Base-by-base conservation (phyloP, 1,140 invertebrate genomes). In the Diabrotica virgifera region DNA sequence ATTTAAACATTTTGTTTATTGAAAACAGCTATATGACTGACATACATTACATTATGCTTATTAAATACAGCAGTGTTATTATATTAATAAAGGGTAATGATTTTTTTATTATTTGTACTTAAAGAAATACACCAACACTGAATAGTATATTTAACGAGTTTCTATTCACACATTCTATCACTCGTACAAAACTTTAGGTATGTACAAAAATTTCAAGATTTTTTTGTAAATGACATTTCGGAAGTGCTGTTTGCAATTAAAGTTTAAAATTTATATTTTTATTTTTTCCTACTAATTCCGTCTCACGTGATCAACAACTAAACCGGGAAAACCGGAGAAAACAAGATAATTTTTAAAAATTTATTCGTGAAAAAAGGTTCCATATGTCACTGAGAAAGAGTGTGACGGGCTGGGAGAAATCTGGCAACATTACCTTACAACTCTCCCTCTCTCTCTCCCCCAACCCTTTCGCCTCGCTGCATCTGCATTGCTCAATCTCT, bases 11-110 rank as follows among this genome's bases (percentile, higher is more conserved):
- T 64, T 40, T 56, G 13, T 68, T 65, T 62, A 65, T 66, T 59
- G 62, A 65, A 70, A 67, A 66, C 53, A 64, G 58, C 61, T 63
- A 70, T 65, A 58, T 64, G 59, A 62, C 52, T 63, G 68, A 64
- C 68, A 67, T 59, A 67, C 40, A 67, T 36, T 57, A 62, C 36
- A 62, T 62, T 63, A 56, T 65, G 38, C 64, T 59, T 66, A 63
- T 55, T 60, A 67, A 63, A 70, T 66, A 68, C 67, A 65, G 67
- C 59, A 62, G 63, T 66, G 63, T 66, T 68, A 66, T 67, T 57
- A 60, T 58, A 71, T 62, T 57, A 61, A 58, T 60, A 58, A 69
- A 58, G 62, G 59, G 59, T 58, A 60, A 63, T 53, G 50, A 62
- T 68, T 68, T 6, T 24, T 24, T 50, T 59, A 62, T 64, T 56